phyloP scores from a whole-genome alignment of 2,888 invertebrate genomes.

The Leptogaster cylindrica region DNA sequence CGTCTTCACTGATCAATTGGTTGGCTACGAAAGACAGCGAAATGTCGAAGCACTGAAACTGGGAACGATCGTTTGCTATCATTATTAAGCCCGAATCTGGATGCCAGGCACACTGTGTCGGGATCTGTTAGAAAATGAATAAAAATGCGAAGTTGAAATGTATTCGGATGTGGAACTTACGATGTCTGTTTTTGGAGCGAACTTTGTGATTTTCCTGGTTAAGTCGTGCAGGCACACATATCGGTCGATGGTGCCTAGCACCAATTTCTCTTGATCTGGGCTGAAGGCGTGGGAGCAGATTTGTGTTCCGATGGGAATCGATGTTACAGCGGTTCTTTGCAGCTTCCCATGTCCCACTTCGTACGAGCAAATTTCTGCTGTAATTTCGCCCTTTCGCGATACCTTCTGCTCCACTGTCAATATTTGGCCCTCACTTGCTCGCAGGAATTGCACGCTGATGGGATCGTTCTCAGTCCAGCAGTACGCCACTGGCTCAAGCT shows the following conservation, averaged over 20 bases:
- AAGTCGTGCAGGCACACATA: constrained; percentile 81
- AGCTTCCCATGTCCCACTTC: constrained; percentile 66
- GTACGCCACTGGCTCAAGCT: constrained; percentile 77
- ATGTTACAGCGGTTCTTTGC: constrained; percentile 70
- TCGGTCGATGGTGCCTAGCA: constrained; percentile 85
- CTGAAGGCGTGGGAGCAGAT: constrained; percentile 72
- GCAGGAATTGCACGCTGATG: constrained; percentile 78
- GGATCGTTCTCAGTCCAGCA: constrained; percentile 90
- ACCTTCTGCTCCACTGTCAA: constrained; percentile 85
- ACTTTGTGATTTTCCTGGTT: constrained; percentile 74
- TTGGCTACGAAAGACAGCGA: constrained; percentile 72
- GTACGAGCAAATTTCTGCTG: constrained; percentile 72
- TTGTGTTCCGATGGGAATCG: constrained; percentile 74
- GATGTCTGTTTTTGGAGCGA: constrained; percentile 75
- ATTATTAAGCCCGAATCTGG: constrained; percentile 72
- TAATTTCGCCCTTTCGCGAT: constrained; percentile 72
- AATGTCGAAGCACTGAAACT: constrained; percentile 77
- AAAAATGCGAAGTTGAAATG: background rate
- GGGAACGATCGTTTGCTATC: constrained; percentile 74
- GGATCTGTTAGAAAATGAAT: constrained; percentile 64
- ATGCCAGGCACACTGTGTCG: constrained; percentile 75
- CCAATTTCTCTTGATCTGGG: constrained; percentile 74
- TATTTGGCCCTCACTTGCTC: constrained; percentile 72
- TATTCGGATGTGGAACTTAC: constrained; percentile 64
- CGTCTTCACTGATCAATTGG: constrained; percentile 72